Base-by-base conservation (phyloP, 2,888 invertebrate genomes). In the Polydrusus tereticollis region DNA sequence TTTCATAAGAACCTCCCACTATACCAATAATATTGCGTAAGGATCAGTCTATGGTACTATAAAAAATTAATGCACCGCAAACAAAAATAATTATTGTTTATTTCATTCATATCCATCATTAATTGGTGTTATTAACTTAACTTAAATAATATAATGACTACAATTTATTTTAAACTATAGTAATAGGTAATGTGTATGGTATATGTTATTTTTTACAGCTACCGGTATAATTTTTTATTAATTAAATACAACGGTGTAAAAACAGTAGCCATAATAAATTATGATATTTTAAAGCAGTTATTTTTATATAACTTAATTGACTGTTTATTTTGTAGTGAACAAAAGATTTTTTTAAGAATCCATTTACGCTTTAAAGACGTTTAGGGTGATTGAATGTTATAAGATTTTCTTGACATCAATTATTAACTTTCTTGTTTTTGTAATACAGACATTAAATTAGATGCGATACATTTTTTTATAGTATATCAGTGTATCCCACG, bases 71-170 rank as follows among this genome's bases (percentile, higher is more conserved):
- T 45, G 29, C 45, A 45, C 62, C 62, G 62, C 62, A 47, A 62
- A 62, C 45, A 62, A 62, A 62, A 62, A 45, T 62, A 62, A 62
- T 62, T 62, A 62, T 62, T 62, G 33, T 62, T 47, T 62, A 62
- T 47, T 47, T 18, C 62, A 33, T 29, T 62, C 62, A 45, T 47
- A 47, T 47, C 6, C 18, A 33, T 62, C 20, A 47, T 33, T 62
- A 59, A 62, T 62, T 62, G 12, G n/a, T 45, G 33, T 47, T 47
- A 62, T 47, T 62, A 29, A 18, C 16, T 55, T 55, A 29, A 18
- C n/a, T n/a, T 26, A 36, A 36, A 36, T n/a, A n/a, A n/a, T n/a
- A n/a, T n/a, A 55, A 55, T 29, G 18, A 55, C 18, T 55, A 29
- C 29, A 55, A 55, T 55, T 29, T 29, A 55, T 33, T 55, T 18